Conservation (phyloP, 2,113 vertebrate species). For the Herpailurus yagouaroundi region DNA sequence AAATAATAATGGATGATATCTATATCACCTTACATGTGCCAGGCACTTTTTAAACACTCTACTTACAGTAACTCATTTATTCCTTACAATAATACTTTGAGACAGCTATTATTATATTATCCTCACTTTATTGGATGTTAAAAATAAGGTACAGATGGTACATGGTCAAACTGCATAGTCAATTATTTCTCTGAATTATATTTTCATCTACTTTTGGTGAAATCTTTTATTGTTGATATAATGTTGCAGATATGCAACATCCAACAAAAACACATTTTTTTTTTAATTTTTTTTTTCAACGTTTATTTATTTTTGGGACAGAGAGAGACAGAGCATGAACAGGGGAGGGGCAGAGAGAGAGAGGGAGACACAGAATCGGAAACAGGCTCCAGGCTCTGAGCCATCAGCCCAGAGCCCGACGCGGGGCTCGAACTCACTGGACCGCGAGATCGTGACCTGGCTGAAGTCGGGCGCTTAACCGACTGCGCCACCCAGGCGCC, state of each 20-base stretch:
- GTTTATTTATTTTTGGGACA: no score
- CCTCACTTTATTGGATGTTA: neutral
- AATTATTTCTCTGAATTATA: neutral
- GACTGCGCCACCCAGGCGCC: no score
- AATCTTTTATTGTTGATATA: neutral
- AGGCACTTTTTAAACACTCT: neutral
- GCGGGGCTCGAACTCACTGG: no score
- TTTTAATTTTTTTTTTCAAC: no score
- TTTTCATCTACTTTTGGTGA: neutral
- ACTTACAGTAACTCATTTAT: neutral
- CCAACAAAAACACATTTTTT: neutral
- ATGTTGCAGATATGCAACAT: neutral
- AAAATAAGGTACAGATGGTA: neutral
- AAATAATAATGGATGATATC: neutral
- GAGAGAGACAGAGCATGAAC: no score
- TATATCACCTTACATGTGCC: neutral
- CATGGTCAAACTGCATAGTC: neutral
- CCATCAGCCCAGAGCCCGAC: no score
- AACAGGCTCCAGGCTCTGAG: no score
- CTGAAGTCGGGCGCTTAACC: no score
- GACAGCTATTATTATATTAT: neutral
- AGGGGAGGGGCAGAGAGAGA: no score
- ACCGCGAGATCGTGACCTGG: no score
- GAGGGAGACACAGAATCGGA: no score
- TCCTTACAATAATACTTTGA: neutral